These are phyloP conservation scores for Tarsius wallacei DNA, from an alignment of 2,797 vertebrate genomes.

Conservation along the genomic window DNA sequence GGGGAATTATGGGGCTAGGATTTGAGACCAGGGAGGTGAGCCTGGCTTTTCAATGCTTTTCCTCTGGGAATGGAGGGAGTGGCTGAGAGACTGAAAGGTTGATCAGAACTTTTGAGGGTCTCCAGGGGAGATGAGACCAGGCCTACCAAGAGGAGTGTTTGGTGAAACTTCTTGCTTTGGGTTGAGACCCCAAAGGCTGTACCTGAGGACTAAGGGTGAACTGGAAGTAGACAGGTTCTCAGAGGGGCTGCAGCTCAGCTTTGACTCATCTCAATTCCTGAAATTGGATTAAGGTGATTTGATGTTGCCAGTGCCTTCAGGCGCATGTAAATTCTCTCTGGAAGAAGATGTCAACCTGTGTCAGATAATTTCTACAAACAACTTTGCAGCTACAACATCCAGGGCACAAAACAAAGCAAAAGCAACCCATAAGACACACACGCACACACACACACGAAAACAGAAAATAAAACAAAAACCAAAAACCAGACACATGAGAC, in stretches of 20 bases:
- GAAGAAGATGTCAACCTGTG: conserved; percentile 18
- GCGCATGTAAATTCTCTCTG: conserved; percentile 57
- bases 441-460: background rate
- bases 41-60: background rate
- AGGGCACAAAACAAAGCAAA: background rate
- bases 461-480: background rate
- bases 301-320: background rate
- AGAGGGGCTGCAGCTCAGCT: background rate
- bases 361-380: conserved; percentile 30
- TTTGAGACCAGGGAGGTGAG: background rate
- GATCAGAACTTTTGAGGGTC: background rate
- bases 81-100: background rate
- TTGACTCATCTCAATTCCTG: conserved; percentile 16
- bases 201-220: background rate
- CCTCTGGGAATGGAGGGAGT: background rate
- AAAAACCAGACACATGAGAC: background rate
- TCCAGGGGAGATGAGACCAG: background rate
- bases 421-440: background rate
- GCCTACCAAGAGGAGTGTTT: background rate
- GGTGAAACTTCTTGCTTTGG: background rate
- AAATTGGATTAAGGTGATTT: conserved; percentile 43
- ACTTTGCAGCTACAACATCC: background rate
- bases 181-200: background rate
- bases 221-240: background rate
- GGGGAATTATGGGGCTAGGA: background rate